Percentiles rank a stretch among this genome's conserved stretches.
phyloP scores from a whole-genome alignment of 2,888 invertebrate genomes.

The Bedellia somnulentella region DNA sequence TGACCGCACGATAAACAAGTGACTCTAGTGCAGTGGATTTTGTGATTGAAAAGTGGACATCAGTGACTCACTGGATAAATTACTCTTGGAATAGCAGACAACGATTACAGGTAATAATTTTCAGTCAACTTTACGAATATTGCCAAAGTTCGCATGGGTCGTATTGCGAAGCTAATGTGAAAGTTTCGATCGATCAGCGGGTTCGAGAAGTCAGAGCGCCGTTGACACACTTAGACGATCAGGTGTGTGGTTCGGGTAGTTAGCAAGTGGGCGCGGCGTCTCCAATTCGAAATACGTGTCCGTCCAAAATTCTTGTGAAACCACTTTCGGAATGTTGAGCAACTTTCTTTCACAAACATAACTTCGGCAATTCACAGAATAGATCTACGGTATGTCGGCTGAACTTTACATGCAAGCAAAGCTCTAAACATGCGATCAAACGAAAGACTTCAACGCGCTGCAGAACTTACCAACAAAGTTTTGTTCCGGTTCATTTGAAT shows the following conservation, averaged over 20 bases:
- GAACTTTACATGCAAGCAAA: background rate
- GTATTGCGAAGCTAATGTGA: conserved; percentile 60
- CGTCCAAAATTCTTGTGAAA: conserved; percentile 48
- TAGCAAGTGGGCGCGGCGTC: conserved; percentile 52
- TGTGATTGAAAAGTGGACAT: conserved; percentile 19
- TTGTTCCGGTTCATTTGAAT: no score
- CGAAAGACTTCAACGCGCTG: conserved; percentile 53
- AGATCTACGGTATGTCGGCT: no score
- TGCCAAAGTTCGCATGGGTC: no score
- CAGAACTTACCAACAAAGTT: background rate
- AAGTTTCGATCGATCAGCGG: conserved; percentile 49
- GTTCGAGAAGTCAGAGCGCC: conserved; percentile 41
- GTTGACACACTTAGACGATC: conserved; percentile 51
- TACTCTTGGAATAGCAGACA: no score
- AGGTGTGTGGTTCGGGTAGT: conserved; percentile 38
- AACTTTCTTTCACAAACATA: conserved; percentile 49
- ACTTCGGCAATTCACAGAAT: no score
- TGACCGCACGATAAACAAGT: conserved; percentile 37
- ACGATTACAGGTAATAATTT: no score
- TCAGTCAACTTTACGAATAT: no score
- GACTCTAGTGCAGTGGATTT: conserved; percentile 39
- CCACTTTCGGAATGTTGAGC: conserved; percentile 38
- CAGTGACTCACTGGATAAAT: no score
- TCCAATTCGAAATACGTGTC: conserved; percentile 36
- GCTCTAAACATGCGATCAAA: conserved; percentile 15